These are phyloP conservation scores for Elmis aenea DNA, from an alignment of 2,888 invertebrate species.

Conservation along the genomic window DNA sequence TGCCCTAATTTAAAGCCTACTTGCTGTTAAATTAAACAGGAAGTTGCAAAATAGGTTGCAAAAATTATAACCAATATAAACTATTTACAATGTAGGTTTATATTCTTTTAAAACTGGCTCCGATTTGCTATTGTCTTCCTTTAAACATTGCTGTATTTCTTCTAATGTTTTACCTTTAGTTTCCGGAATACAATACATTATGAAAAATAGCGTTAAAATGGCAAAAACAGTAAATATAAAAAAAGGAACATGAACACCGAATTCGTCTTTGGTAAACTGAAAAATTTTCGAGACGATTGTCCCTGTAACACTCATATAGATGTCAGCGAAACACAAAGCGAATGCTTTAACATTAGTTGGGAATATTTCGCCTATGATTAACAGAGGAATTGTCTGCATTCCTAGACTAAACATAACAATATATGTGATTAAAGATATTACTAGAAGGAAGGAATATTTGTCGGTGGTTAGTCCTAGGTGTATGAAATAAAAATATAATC, in stretches of 20 bases:
- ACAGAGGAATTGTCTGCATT: conserved; percentile 47
- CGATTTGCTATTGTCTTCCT: no score
- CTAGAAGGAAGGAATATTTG: conserved; percentile 42
- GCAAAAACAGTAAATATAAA: conserved; percentile 61
- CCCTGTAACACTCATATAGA: conserved; percentile 46
- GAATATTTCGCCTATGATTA: conserved; percentile 50
- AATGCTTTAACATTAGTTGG: conserved; percentile 50
- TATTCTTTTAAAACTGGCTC: no score
- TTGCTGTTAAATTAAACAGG: no score
- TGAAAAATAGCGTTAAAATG: conserved; percentile 57
- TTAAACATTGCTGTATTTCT: no score
- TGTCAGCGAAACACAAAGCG: conserved; percentile 49
- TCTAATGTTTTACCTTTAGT: no score
- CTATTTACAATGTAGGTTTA: no score
- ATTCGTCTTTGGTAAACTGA: conserved; percentile 50
- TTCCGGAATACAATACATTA: conserved; percentile 58
- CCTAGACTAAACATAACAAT: conserved; percentile 48
- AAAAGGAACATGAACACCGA: conserved; percentile 60
- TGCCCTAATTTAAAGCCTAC: no score
- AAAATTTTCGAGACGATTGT: conserved; percentile 46
- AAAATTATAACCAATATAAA: no score
- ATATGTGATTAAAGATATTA: conserved; percentile 44
- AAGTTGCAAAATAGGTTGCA: no score
- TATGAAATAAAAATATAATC: no score
- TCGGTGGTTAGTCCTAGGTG: conserved; percentile 40